phyloP scores from a whole-genome alignment of 2,113 vertebrate species.

The Myiozetetes cayanensis region DNA sequence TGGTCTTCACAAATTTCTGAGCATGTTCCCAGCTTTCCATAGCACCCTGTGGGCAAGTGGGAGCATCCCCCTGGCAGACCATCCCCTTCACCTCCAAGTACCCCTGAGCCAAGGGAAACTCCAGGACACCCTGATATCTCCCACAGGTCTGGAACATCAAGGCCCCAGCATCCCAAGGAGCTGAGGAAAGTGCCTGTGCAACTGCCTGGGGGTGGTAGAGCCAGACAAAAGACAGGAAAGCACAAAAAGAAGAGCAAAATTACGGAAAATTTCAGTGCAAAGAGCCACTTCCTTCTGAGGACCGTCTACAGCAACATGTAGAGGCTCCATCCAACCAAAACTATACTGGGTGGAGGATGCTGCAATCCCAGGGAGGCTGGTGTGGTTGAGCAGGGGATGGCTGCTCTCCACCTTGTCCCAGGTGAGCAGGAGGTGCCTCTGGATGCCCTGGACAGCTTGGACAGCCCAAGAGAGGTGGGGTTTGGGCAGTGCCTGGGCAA shows the following conservation, averaged over 20 bases:
- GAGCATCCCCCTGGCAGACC: neutral
- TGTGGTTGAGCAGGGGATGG: neutral
- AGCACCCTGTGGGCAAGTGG: fast-evolving
- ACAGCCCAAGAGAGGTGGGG: neutral
- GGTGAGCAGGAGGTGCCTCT: neutral
- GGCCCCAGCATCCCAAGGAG: neutral
- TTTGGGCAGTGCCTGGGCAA: neutral
- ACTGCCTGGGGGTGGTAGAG: neutral
- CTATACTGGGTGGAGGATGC: neutral
- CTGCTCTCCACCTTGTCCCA: neutral
- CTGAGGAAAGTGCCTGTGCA: neutral
- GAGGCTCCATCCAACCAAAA: neutral
- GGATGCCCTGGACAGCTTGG: neutral
- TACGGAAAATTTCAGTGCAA: neutral
- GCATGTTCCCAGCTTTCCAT: neutral
- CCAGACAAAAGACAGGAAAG: neutral
- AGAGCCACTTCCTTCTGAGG: neutral
- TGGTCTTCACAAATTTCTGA: neutral
- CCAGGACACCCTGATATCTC: neutral
- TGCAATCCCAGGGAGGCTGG: neutral
- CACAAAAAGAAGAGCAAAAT: neutral
- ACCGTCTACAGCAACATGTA: neutral
- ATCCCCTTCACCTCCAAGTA: neutral
- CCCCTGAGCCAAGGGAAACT: no score
- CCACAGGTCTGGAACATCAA: fast-evolving